These are phyloP conservation scores for Hapalemur alaotrensis DNA, from an alignment of 2,797 vertebrate genomes.

Conservation along the genomic window DNA sequence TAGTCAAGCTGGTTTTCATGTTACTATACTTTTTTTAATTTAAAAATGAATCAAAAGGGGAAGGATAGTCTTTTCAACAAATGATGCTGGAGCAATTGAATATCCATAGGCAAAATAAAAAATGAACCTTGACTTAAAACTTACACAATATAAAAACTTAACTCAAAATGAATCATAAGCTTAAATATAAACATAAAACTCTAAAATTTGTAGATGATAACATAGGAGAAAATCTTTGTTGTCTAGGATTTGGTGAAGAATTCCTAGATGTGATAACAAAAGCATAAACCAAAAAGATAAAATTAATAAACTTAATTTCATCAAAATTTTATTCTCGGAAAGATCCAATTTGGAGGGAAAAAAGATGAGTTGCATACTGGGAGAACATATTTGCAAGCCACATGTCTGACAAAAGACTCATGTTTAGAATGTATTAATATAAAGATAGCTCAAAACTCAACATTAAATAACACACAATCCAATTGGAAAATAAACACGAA, in stretches of 20 bases:
- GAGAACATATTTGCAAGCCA: neutral
- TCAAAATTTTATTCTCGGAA: constrained; percentile 10
- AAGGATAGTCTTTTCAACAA: neutral
- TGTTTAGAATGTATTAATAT: neutral
- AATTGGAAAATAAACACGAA: neutral
- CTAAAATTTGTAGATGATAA: neutral
- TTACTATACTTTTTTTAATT: neutral
- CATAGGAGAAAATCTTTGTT: neutral
- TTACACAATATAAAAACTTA: neutral
- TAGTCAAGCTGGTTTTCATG: neutral
- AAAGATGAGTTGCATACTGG: neutral
- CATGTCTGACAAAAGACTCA: neutral
- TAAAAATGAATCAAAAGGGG: neutral
- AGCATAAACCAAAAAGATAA: neutral
- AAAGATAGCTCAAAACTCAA: neutral
- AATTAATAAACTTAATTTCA: neutral
- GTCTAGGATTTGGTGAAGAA: neutral
- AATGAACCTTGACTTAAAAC: neutral
- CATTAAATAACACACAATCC: neutral
- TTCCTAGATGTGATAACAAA: neutral
- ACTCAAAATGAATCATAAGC: neutral
- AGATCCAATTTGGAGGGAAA: neutral
- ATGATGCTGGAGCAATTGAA: neutral
- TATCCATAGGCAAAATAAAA: neutral
- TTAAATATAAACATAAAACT: neutral